Conservation (phyloP, 2,113 vertebrate species). For the Athene cunicularia region DNA sequence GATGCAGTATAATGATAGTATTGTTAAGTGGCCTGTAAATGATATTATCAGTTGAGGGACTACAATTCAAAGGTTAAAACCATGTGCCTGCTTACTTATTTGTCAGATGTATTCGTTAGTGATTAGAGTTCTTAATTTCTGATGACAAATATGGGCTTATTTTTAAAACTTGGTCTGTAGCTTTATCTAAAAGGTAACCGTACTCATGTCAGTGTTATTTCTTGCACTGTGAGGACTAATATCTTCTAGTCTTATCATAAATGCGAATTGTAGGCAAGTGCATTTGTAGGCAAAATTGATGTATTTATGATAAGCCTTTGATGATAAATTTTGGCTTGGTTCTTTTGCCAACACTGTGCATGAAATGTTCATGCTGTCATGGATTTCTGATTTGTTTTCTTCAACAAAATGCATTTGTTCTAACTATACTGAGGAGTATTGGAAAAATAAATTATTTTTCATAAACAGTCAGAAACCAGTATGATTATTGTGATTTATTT, state of each 20-base stretch:
- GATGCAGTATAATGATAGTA: background rate
- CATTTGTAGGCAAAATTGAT: background rate
- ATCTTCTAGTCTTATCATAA: background rate
- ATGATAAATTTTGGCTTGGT: background rate
- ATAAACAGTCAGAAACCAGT: background rate
- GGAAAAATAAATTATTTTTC: background rate
- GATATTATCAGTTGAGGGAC: background rate
- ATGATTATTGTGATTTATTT: background rate
- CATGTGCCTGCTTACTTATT: background rate
- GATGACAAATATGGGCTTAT: background rate
- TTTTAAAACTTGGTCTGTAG: background rate
- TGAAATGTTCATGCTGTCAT: background rate
- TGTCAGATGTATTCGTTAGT: background rate
- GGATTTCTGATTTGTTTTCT: background rate
- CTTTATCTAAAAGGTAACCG: background rate
- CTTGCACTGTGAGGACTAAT: background rate
- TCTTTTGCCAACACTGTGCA: background rate
- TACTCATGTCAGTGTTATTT: background rate
- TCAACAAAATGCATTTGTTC: background rate
- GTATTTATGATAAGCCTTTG: background rate
- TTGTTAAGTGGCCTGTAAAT: slow-evolving; percentile 22
- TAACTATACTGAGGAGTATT: background rate
- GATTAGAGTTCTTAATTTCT: slow-evolving; percentile 17
- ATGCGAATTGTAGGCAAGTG: background rate
- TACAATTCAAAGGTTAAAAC: background rate